Evolutionary conservation across 2,113 vertebrate genomes (phyloP), one percentile per base, ranked within the genome.

Genomic region (Xiphophorus couchianus): DNA sequence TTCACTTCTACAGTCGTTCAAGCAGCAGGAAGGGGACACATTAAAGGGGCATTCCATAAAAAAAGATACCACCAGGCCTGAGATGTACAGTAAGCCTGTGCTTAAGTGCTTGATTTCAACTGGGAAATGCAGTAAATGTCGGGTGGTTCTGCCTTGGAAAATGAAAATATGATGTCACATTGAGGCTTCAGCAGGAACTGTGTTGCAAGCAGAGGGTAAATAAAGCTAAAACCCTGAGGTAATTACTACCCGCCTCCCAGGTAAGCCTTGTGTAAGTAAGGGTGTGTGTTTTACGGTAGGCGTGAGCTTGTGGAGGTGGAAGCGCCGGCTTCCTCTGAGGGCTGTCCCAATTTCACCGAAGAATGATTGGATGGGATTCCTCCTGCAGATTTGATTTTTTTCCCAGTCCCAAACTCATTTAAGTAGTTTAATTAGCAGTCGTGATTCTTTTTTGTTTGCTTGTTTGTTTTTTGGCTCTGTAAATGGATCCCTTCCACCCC

Each of bases 211-310:
- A 2, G 68, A 68, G 80, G 78, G 39, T 78, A 85, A 89, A 86
- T 72, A 84, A 88, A 86, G 88, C 84, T 70, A 76, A 81, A 85
- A 85, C 78, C 81, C 82, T 82, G 82, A 82, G 81, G 85, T 91
- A 91, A 92, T 92, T 90, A 90, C 89, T 78, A 91, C 86, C 90
- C 89, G 89, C 82, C 81, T 76, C 77, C 71, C 66, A 92, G 92
- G 92, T 92, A 89, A 84, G 68, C 79, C 44, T 62, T 5, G 39
- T 80, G 75, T 87, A 71, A 63, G 62, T 65, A 66, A 37, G 69
- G 69, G 31, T 27, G 58, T 60, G 25, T 25, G 64, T 54, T 51
- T 35, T 30, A 51, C 39, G 62, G 81, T 73, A n/a, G 39, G 51
- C 65, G 80, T 73, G 81, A 63, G 62, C 22, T 8, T 58, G 62